Percentiles rank a stretch among this genome's conserved stretches.
These are phyloP conservation scores for Microcebus tavaratra DNA, from an alignment of 2,113 vertebrate species.

Conservation along the genomic window DNA sequence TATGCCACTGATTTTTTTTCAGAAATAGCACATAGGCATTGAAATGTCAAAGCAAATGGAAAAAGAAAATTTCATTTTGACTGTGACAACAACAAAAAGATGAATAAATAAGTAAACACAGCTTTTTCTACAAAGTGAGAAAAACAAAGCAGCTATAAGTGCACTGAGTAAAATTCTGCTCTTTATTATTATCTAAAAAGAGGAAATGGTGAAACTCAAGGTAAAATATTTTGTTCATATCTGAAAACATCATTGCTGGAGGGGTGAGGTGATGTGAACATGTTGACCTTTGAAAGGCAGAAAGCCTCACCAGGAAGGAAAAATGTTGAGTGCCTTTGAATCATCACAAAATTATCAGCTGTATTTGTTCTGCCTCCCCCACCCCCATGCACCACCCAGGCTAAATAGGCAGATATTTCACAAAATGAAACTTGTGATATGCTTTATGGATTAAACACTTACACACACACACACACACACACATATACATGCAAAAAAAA, in stretches of 20 bases:
- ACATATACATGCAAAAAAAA: not conserved
- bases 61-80: slow-evolving; percentile 40
- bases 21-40: not conserved
- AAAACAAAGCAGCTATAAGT: not conserved
- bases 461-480: not conserved
- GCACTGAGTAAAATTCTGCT: not conserved
- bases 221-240: not conserved
- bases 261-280: not conserved
- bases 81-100: not conserved
- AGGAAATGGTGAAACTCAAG: not conserved
- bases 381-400: fast-evolving
- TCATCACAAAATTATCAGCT: not conserved
- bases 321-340: not conserved
- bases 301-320: not conserved
- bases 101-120: slow-evolving; percentile 21
- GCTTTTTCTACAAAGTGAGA: not conserved
- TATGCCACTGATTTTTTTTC: not conserved
- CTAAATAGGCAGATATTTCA: not conserved
- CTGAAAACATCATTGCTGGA: not conserved
- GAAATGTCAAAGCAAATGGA: slow-evolving; percentile 48
- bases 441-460: not conserved
- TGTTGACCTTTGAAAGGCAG: not conserved
- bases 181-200: not conserved
- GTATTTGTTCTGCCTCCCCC: not conserved
- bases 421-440: not conserved